A percentile compares a stretch with the other conserved stretches of the same genome.
These are phyloP conservation scores for Spodoptera picta DNA, from an alignment of 2,888 invertebrate genomes.

Conservation along the genomic window DNA sequence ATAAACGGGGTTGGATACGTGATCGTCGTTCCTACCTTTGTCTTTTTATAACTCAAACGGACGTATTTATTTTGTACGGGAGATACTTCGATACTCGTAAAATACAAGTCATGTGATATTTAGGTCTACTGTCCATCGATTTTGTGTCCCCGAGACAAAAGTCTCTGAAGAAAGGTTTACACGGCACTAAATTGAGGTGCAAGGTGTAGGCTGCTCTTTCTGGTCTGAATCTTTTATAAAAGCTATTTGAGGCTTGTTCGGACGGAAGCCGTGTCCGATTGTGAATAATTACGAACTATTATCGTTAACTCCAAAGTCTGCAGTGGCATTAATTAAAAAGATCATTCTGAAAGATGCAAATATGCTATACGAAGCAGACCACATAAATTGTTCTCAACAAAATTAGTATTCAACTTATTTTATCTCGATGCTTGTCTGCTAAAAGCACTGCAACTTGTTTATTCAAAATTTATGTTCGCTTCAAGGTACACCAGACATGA, in stretches of 20 bases:
- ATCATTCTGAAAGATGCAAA: background rate
- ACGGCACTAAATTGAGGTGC: constrained; percentile 16
- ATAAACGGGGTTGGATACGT: constrained; percentile 49
- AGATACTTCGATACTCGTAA: constrained; percentile 48
- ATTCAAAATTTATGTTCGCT: constrained; percentile 11
- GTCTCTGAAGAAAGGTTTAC: constrained; percentile 32
- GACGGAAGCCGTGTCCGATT: constrained; percentile 6
- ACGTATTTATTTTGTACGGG: constrained; percentile 49
- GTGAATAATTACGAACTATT: constrained; percentile 13
- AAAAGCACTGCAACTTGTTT: constrained; percentile 9
- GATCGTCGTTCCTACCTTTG: constrained; percentile 46
- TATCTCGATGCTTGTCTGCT: background rate
- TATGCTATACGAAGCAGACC: no score
- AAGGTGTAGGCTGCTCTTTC: constrained; percentile 14
- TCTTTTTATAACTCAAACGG: constrained; percentile 45
- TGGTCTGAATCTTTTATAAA: constrained; percentile 19
- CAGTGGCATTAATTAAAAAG: constrained; percentile 13
- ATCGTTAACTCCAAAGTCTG: constrained; percentile 8
- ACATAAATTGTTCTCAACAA: no score
- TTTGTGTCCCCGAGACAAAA: constrained; percentile 42
- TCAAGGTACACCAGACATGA: constrained; percentile 9
- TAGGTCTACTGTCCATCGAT: constrained; percentile 51
- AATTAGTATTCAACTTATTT: background rate
- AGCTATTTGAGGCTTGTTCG: constrained; percentile 5
- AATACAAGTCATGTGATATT: constrained; percentile 49